Conservation (phyloP, 2,888 invertebrate species). For the Cabera pusaria region DNA sequence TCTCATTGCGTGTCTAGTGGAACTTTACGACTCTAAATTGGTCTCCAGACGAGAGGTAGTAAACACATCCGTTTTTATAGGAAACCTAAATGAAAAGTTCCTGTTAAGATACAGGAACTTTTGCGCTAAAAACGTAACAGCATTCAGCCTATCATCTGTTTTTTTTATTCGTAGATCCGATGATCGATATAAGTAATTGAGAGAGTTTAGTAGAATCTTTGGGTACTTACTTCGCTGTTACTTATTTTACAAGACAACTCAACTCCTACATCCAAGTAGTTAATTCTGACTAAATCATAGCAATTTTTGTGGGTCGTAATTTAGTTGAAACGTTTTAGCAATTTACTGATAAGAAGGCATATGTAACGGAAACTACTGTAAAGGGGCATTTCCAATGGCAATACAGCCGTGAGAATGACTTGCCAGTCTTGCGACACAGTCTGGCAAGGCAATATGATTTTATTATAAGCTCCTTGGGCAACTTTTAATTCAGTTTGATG, state of each 20-base stretch:
- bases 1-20: conserved; percentile 2
- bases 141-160: no score
- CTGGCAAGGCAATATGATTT: conserved; percentile 6
- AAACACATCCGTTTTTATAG: conserved; percentile 12
- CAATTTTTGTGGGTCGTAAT: conserved; percentile 28
- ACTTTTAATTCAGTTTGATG: conserved; percentile 23
- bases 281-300: conserved; percentile 29
- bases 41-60: conserved; percentile 15
- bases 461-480: conserved; percentile 19
- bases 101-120: no score
- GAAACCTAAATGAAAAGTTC: conserved; percentile 19
- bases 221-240: not conserved
- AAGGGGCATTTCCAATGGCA: conserved; percentile 16
- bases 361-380: conserved; percentile 40
- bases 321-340: conserved; percentile 36
- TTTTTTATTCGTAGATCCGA: no score
- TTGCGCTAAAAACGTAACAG: no score
- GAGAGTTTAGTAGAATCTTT: no score
- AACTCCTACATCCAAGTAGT: conserved; percentile 28
- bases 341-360: conserved; percentile 38
- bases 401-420: conserved; percentile 7
- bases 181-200: no score
- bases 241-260: conserved; percentile 24
- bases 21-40: conserved; percentile 17
- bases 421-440: conserved; percentile 8